These are phyloP conservation scores for Dicrurus megarhynchus DNA, from an alignment of 2,113 vertebrate species.

Conservation along the genomic window DNA sequence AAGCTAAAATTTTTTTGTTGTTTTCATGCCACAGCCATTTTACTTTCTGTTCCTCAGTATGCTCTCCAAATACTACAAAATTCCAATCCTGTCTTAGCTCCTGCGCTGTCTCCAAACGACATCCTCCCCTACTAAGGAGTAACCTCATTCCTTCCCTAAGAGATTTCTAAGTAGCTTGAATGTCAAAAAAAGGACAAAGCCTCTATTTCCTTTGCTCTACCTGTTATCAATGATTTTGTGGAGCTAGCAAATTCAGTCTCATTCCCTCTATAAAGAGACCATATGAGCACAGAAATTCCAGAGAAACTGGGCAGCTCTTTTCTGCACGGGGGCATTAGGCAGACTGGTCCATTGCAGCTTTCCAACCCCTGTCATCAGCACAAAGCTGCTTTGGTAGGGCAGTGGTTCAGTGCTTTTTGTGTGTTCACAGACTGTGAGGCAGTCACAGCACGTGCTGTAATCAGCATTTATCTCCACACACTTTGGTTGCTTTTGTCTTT, in stretches of 20 bases:
- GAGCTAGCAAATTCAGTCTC: not conserved
- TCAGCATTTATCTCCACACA: not conserved
- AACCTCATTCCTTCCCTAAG: not conserved
- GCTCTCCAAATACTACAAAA: not conserved
- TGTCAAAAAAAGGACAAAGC: not conserved
- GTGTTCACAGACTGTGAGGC: not conserved
- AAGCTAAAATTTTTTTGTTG: not conserved
- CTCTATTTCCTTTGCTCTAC: not conserved
- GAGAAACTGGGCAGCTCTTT: not conserved
- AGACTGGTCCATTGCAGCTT: not conserved
- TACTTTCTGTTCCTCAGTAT: not conserved
- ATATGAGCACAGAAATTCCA: not conserved
- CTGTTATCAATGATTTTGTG: not conserved
- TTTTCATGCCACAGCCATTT: not conserved
- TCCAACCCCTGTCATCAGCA: not conserved
- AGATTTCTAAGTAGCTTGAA: not conserved
- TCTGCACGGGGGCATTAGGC: not conserved
- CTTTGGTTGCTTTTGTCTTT: not conserved
- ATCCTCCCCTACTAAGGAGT: not conserved
- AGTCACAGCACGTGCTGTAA: not conserved
- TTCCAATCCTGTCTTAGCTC: not conserved
- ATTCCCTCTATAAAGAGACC: not conserved
- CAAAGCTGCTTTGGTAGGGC: not conserved
- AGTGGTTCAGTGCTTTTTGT: not conserved
- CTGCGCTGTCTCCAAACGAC: not conserved